Evolutionary conservation across 2,797 vertebrate species (phyloP).

Genomic region (Manis crassicaudata): DNA sequence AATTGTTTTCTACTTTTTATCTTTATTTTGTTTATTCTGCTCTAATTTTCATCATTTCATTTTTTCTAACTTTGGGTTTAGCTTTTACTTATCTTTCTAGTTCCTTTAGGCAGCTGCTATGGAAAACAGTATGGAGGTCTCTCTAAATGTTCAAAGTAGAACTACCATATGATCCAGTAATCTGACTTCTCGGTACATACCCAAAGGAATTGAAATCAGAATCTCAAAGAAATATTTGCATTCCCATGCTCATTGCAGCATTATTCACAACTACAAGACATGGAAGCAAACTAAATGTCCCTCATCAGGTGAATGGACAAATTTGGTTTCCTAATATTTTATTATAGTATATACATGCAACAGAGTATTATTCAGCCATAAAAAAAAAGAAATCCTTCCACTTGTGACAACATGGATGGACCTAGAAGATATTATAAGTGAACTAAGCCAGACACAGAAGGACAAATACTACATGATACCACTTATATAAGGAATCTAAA

Average conservation of each 20-base stretch:
- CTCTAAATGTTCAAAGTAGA: background rate
- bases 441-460: background rate
- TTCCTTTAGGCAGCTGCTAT: background rate
- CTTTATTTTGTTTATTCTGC: background rate
- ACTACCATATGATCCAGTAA: background rate
- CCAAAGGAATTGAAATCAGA: conserved; percentile 22
- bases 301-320: background rate
- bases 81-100: background rate
- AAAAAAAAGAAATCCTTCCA: background rate
- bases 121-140: background rate
- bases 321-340: background rate
- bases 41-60: background rate
- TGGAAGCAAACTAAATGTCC: background rate
- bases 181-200: background rate
- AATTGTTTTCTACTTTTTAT: background rate
- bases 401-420: background rate
- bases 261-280: background rate
- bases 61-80: background rate
- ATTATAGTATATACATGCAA: background rate
- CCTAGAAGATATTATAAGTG: background rate
- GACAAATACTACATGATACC: background rate
- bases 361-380: background rate
- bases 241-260: background rate
- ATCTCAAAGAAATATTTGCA: background rate
- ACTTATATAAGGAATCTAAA: background rate